Conservation (phyloP, 2,113 vertebrate genomes). For the Brachyhypopomus occidentalis region DNA sequence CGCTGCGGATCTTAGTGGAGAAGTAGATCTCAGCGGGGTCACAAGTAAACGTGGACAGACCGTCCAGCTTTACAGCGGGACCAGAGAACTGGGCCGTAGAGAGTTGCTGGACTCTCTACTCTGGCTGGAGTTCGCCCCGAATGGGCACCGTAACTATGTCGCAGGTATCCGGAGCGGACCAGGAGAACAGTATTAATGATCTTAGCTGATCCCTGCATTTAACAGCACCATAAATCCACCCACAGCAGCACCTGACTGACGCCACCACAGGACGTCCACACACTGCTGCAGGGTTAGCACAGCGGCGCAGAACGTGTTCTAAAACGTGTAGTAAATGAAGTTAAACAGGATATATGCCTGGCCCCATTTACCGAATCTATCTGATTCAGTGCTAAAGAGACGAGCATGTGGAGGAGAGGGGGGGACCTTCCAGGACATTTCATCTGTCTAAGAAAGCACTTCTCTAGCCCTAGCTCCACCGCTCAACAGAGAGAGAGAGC, state of each 20-base stretch:
- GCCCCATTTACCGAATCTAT: slow-evolving; percentile 12
- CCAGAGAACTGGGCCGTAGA: not conserved
- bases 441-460: slow-evolving; percentile 35
- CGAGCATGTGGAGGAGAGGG: slow-evolving; percentile 12
- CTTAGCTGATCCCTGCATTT: not conserved
- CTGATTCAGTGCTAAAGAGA: slow-evolving; percentile 23
- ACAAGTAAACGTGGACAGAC: not conserved
- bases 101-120: not conserved
- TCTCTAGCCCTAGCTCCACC: no score
- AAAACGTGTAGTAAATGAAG: slow-evolving; percentile 14
- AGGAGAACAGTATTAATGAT: not conserved
- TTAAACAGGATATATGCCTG: not conserved
- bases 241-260: not conserved
- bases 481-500: slow-evolving; percentile 1
- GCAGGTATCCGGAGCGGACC: not conserved
- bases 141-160: not conserved
- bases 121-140: not conserved
- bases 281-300: not conserved
- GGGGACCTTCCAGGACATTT: slow-evolving; percentile 26
- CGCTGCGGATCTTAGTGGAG: no score
- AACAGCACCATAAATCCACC: not conserved
- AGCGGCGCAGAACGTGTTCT: not conserved
- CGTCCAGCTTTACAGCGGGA: not conserved
- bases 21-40: no score
- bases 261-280: not conserved